These are phyloP conservation scores for Folsomia manolachei DNA, from an alignment of 2,888 invertebrate species.

Conservation along the genomic window DNA sequence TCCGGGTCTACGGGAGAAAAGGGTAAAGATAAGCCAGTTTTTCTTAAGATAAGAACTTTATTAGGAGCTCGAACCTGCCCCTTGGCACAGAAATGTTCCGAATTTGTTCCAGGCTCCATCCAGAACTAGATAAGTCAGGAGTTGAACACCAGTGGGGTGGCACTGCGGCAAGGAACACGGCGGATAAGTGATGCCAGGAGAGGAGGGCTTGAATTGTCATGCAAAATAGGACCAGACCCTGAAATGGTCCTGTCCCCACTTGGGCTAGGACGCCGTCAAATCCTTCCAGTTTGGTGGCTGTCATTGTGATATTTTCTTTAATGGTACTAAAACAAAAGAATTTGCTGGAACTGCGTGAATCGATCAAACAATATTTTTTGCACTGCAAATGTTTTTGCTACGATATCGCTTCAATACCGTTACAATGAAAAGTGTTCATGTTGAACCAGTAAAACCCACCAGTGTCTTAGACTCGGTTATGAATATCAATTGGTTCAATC, in stretches of 20 bases:
- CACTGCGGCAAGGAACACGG: slow-evolving; percentile 46
- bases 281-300: slow-evolving; percentile 36
- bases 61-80: not conserved
- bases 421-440: too few species aligned
- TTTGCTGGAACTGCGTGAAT: too few species aligned
- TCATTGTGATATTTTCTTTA: too few species aligned
- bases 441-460: too few species aligned
- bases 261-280: slow-evolving; percentile 43
- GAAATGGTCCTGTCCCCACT: slow-evolving; percentile 42
- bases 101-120: slow-evolving; percentile 45
- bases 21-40: too few species aligned
- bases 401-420: too few species aligned
- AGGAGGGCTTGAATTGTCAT: slow-evolving; percentile 42
- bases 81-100: slow-evolving; percentile 44
- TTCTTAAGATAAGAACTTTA: not conserved
- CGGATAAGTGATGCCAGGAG: slow-evolving; percentile 44
- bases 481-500: too few species aligned
- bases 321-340: too few species aligned
- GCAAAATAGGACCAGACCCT: slow-evolving; percentile 32
- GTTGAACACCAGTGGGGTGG: slow-evolving; percentile 46
- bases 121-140: slow-evolving; percentile 14
- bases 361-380: too few species aligned
- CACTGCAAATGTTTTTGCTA: too few species aligned
- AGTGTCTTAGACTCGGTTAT: too few species aligned
- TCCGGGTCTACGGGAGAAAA: not conserved